These are phyloP conservation scores for Aporrectodea caliginosa DNA, from an alignment of 1,140 invertebrate genomes.

Conservation along the genomic window DNA sequence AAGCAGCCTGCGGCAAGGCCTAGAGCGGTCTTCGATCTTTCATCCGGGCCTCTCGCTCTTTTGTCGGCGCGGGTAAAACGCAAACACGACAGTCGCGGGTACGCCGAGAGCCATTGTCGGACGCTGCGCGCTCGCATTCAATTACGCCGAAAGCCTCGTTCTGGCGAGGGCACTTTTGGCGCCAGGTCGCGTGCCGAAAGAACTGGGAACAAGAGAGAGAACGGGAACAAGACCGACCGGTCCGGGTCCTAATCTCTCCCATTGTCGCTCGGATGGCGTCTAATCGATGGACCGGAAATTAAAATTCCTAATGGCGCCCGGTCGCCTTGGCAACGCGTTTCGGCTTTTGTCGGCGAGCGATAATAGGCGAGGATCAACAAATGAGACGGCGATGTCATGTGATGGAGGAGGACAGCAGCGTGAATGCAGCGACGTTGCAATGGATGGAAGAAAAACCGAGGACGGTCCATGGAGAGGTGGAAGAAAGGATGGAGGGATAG, in stretches of 20 bases:
- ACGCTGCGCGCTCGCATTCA: too few species aligned
- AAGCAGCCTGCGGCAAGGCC: too few species aligned
- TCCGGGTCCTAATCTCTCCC: background rate
- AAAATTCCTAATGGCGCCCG: background rate
- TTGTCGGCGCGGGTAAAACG: background rate
- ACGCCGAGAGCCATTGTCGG: too few species aligned
- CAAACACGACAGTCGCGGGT: background rate
- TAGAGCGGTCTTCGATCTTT: too few species aligned
- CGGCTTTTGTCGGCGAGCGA: constrained; percentile 1
- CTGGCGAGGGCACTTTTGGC: too few species aligned
- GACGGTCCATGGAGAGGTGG: background rate
- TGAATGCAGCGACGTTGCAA: too few species aligned
- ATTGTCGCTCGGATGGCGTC: background rate
- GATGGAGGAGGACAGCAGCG: too few species aligned
- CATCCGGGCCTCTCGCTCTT: background rate
- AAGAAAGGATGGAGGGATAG: background rate
- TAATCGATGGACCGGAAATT: constrained; percentile 2
- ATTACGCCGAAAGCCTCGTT: too few species aligned
- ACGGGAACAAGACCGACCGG: too few species aligned
- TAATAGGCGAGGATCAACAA: background rate
- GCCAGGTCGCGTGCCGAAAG: background rate
- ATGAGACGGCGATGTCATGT: background rate
- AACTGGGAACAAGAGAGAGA: too few species aligned
- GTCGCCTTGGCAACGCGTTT: background rate
- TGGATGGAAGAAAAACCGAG: too few species aligned